A percentile compares a stretch with the other conserved stretches of the same genome.
Evolutionary conservation across 2,888 invertebrate genomes (phyloP).

Genomic region (Andrena trimmerana): DNA sequence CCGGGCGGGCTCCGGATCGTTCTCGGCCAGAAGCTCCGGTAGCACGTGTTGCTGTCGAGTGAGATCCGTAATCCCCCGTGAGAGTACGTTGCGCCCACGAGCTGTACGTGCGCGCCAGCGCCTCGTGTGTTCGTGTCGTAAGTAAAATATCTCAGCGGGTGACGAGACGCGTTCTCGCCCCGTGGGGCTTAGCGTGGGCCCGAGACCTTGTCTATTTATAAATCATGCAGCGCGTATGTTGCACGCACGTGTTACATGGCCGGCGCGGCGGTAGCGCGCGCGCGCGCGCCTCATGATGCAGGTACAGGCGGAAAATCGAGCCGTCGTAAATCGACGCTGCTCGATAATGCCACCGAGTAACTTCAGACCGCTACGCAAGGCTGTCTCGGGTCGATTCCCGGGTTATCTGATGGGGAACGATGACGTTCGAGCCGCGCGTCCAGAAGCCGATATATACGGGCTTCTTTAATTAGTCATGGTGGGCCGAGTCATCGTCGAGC

Average conservation of each 20-base stretch:
- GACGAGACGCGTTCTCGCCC: constrained; percentile 70
- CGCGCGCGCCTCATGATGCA: constrained; percentile 18
- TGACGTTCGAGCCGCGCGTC: background rate
- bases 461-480: background rate
- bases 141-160: constrained; percentile 69
- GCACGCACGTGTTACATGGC: constrained; percentile 58
- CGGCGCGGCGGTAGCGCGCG: constrained; percentile 16
- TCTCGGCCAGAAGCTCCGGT: constrained; percentile 20
- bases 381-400: constrained; percentile 20
- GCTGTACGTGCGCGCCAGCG: background rate
- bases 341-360: constrained; percentile 35
- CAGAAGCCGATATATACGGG: background rate
- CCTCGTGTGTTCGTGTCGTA: background rate
- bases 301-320: constrained; percentile 43
- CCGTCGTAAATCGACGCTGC: constrained; percentile 26
- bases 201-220: constrained; percentile 82
- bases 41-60: constrained; percentile 44
- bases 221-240: constrained; percentile 64
- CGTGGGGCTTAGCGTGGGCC: constrained; percentile 78
- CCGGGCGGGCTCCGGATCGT: constrained; percentile 8
- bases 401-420: background rate
- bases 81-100: constrained; percentile 22
- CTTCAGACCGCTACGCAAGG: constrained; percentile 28
- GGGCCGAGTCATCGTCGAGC: constrained; percentile 5
- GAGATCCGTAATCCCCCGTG: constrained; percentile 30